phyloP scores from a whole-genome alignment of 2,888 invertebrate species.

The Octonoba sinensis region DNA sequence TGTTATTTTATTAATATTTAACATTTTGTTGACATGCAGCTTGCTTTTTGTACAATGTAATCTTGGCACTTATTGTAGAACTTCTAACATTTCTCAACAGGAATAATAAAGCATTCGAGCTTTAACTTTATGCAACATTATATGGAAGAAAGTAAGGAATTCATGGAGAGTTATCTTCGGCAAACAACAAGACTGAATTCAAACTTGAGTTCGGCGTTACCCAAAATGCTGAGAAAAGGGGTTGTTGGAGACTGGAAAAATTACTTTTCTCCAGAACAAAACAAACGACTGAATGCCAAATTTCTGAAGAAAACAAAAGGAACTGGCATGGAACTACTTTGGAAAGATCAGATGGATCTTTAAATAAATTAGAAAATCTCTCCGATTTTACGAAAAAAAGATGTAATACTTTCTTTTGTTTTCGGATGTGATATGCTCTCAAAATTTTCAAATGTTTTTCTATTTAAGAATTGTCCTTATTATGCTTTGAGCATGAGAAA shows the following conservation, averaged over 20 bases:
- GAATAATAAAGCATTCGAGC: constrained; percentile 26
- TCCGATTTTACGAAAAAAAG: too few relatives aligned
- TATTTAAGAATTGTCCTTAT: too few relatives aligned
- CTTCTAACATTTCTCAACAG: background rate
- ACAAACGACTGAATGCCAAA: constrained; percentile 9
- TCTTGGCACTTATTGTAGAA: too few relatives aligned
- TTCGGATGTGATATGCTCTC: too few relatives aligned
- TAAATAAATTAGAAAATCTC: too few relatives aligned
- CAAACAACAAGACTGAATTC: background rate
- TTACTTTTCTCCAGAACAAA: constrained; percentile 69
- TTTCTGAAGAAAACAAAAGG: too few relatives aligned
- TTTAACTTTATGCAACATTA: constrained; percentile 37
- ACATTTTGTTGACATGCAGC: background rate
- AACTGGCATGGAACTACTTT: too few relatives aligned
- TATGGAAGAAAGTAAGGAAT: background rate
- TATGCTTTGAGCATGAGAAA: too few relatives aligned
- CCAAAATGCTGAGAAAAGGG: constrained; percentile 67
- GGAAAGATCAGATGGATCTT: too few relatives aligned
- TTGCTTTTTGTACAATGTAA: background rate
- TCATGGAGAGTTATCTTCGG: constrained; percentile 25
- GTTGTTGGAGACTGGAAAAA: constrained; percentile 72
- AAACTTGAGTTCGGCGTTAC: background rate
- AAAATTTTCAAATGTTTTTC: too few relatives aligned
- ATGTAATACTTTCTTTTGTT: too few relatives aligned
- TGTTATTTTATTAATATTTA: background rate